These are phyloP conservation scores for Mechanitis mazaeus DNA, from an alignment of 2,888 invertebrate genomes.

Conservation along the genomic window DNA sequence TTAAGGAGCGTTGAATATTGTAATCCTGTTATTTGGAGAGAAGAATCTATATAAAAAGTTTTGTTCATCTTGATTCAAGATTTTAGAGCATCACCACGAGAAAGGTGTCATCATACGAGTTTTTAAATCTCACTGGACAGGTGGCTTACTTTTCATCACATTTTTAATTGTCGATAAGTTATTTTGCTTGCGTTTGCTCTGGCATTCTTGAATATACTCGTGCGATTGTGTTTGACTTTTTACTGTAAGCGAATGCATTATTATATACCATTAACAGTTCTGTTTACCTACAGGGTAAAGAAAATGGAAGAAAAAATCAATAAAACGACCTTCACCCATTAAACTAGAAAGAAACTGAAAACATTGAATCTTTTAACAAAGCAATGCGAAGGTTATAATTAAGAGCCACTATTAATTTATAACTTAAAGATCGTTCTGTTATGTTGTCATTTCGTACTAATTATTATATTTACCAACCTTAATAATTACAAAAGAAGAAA, in stretches of 20 bases:
- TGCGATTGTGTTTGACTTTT: conserved; percentile 23
- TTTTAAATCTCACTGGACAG: not conserved
- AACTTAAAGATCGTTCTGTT: not conserved
- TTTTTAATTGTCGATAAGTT: conserved; percentile 5
- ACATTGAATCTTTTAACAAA: conserved; percentile 16
- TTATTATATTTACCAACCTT: not conserved
- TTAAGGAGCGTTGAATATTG: conserved; percentile 15
- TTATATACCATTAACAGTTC: conserved; percentile 15
- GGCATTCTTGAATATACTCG: conserved; percentile 24
- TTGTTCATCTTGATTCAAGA: conserved; percentile 16
- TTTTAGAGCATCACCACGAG: conserved; percentile 11
- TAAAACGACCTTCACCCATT: conserved; percentile 21
- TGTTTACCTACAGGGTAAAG: conserved; percentile 22
- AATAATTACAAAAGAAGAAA: too few relatives aligned
- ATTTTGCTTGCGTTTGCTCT: conserved; percentile 29
- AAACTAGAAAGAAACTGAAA: conserved; percentile 20
- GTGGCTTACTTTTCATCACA: not conserved
- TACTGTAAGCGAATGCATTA: conserved; percentile 25
- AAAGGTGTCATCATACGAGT: conserved; percentile 1
- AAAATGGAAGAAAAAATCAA: conserved; percentile 16
- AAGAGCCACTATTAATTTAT: not conserved
- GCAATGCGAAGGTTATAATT: conserved; percentile 22
- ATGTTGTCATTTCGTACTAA: not conserved
- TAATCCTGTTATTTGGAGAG: conserved; percentile 8
- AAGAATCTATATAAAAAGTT: not conserved